These are phyloP conservation scores for Prosopocoilus inquinatus DNA, from an alignment of 2,888 invertebrate genomes.

Conservation along the genomic window DNA sequence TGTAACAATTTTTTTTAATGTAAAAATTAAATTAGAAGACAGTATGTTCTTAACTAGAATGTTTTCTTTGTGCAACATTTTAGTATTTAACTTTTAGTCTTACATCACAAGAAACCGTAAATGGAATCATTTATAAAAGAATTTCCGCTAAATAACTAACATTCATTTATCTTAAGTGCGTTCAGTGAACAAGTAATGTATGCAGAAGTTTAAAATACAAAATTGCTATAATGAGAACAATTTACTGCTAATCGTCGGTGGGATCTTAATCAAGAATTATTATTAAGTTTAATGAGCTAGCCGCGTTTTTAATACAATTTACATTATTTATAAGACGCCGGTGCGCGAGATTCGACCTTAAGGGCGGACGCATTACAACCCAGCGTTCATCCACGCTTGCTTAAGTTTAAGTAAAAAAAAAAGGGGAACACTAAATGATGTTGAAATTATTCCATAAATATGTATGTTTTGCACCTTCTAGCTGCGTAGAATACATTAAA, in stretches of 20 bases:
- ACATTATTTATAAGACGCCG: conserved; percentile 27
- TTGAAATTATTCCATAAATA: conserved; percentile 1
- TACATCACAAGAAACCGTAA: neutral
- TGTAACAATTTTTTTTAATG: neutral
- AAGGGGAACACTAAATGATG: neutral
- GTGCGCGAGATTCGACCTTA: neutral
- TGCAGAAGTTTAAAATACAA: conserved; percentile 54
- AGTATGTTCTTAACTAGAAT: no score
- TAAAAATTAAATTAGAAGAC: neutral
- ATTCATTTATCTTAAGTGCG: conserved; percentile 48
- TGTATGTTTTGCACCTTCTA: conserved; percentile 3
- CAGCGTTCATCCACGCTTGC: neutral
- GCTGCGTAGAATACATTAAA: no score
- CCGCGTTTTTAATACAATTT: conserved; percentile 41
- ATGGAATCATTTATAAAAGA: conserved; percentile 36
- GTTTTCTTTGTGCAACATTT: no score
- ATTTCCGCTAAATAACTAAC: conserved; percentile 47
- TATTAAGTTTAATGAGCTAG: conserved; percentile 51
- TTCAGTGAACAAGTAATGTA: conserved; percentile 51
- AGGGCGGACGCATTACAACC: neutral
- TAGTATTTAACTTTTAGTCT: no score
- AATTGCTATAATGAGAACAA: conserved; percentile 55
- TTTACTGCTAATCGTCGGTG: conserved; percentile 53
- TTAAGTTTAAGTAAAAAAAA: conserved; percentile 1
- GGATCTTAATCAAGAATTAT: conserved; percentile 53